phyloP scores from a whole-genome alignment of 2,113 vertebrate genomes.

The Clinocottus analis region DNA sequence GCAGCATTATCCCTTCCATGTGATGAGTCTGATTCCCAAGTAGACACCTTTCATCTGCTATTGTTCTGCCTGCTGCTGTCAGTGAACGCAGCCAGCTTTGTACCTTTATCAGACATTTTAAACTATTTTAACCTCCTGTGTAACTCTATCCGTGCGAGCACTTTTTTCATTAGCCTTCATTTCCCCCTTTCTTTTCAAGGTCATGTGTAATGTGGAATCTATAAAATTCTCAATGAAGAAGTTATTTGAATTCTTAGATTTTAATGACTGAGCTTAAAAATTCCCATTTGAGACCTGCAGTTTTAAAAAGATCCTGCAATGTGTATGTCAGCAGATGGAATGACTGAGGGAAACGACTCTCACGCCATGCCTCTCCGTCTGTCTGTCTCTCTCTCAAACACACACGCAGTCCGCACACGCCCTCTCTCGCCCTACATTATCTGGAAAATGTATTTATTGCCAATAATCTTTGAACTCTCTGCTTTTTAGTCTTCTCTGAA shows the following conservation, averaged over 20 bases:
- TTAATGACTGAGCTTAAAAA: constrained; percentile 83
- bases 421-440: neutral
- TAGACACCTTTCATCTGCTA: constrained; percentile 50
- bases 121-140: constrained; percentile 61
- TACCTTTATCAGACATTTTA: constrained; percentile 61
- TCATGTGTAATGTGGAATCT: constrained; percentile 84
- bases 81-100: constrained; percentile 15
- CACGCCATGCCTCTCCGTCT: constrained; percentile 22
- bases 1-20: constrained; percentile 52
- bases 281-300: constrained; percentile 78
- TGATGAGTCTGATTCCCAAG: constrained; percentile 45
- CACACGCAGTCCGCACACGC: neutral
- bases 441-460: constrained; percentile 5
- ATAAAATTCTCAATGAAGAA: constrained; percentile 84
- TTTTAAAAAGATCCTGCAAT: constrained; percentile 79
- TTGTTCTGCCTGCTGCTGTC: constrained; percentile 17
- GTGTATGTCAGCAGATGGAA: constrained; percentile 77
- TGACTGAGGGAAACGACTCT: constrained; percentile 72
- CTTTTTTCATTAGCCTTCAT: constrained; percentile 72
- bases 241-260: constrained; percentile 87
- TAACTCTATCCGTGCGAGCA: constrained; percentile 68
- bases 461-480: neutral
- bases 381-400: constrained; percentile 1
- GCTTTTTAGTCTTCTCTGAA: neutral
- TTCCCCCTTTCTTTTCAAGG: constrained; percentile 74